Evolutionary conservation across 2,797 vertebrate genomes (phyloP), one percentile per base, ranked within the genome.

Genomic region (Setipinna tenuifilis): DNA sequence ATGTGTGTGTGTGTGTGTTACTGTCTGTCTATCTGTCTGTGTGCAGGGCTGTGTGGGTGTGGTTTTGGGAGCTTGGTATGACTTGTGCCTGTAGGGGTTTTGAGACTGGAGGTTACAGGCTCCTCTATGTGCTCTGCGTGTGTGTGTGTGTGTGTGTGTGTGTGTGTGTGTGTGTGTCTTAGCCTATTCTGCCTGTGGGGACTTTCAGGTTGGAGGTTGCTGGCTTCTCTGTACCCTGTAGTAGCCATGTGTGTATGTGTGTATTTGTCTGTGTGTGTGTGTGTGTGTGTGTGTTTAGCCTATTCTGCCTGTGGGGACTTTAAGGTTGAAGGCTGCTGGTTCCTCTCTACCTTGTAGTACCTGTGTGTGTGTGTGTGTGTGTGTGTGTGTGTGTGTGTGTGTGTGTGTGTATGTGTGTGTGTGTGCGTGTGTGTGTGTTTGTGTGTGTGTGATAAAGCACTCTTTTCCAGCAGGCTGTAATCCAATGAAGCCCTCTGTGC

Each of bases 201-300:
- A 41, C 35, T 41, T 41, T 41, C 2, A 41, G 35, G 35, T 41
- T 41, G 35, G 35, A 41, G 35, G 35, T 41, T 41, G 35, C 35
- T 41, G 2, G 35, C 35, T 41, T 5, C 35, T 41, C 35, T 41
- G 35, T 41, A 41, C 35, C 35, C 35, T 41, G 35, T 41, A 41
- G 35, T 41, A 41, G 35, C 35, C 19, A 59, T 16, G 59, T 48
- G 82, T 16, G 31, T 23, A 17, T 2, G 28, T n/a, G 23, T 23
- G 50, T 82, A 50, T 81, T 57, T 81, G 78, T 85, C 46, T 31
- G 83, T 41, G 28, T 7, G 78, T 17, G 78, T n/a, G 78, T 35
- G 75, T 23, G 65, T 21, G 50, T 54, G 50, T 65, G 62, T 65
- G 62, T 65, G 62, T 65, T 41, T 41, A 41, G 5, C 35, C 35